Evolutionary conservation across 2,888 invertebrate species (phyloP).

Genomic region (Erebia aethiops): DNA sequence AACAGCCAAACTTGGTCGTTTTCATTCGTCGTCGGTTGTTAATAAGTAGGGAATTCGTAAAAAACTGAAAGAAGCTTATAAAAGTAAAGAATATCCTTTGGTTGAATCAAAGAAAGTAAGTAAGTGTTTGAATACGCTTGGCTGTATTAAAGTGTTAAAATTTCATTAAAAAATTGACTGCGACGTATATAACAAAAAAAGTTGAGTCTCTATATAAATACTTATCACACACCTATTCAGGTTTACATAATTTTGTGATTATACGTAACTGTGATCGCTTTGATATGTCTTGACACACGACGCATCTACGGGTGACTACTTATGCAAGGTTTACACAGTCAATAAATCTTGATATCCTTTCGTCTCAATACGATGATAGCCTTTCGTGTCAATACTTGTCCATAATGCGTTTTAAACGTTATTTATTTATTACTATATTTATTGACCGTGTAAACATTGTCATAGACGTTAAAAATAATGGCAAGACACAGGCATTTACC

Average conservation of each 20-base stretch:
- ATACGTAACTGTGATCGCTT: constrained; percentile 61
- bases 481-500: constrained; percentile 73
- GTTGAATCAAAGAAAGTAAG: not conserved
- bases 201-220: constrained; percentile 2
- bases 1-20: constrained; percentile 15
- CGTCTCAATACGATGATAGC: not conserved
- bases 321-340: not conserved
- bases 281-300: constrained; percentile 76
- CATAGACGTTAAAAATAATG: constrained; percentile 49
- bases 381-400: not conserved
- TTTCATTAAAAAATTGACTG: not conserved
- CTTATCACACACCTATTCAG: constrained; percentile 31
- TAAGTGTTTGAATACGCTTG: no score
- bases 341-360: not conserved
- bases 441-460: not conserved
- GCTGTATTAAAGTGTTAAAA: constrained; percentile 11
- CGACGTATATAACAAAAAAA: not conserved
- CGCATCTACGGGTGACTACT: constrained; percentile 52
- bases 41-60: not conserved
- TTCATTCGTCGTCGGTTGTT: no score
- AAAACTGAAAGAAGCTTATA: not conserved
- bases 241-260: constrained; percentile 43
- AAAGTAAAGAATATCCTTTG: constrained; percentile 5
- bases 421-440: not conserved
- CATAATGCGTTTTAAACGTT: not conserved